phyloP scores from a whole-genome alignment of 2,797 vertebrate species.

The Valencia hispanica region DNA sequence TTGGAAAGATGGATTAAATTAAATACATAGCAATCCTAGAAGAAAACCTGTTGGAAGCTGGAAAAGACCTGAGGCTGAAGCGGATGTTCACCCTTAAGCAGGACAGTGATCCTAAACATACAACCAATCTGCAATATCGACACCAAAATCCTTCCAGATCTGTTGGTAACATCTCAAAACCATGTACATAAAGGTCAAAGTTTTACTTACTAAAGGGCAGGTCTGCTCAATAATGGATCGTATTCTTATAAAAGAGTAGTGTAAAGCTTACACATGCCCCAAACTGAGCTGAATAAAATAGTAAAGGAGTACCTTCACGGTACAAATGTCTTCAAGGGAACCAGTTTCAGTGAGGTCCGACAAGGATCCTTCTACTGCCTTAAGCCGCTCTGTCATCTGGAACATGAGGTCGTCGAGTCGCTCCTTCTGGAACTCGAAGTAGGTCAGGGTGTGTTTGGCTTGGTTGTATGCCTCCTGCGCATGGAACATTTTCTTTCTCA shows the following conservation, averaged over 20 bases:
- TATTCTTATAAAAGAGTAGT: not conserved
- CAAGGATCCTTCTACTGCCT: constrained; percentile 83
- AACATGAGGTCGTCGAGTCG: constrained; percentile 87
- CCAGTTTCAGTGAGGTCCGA: constrained; percentile 75
- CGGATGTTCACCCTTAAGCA: not conserved
- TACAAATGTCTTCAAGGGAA: constrained; percentile 84
- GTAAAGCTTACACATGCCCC: not conserved
- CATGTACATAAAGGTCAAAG: not conserved
- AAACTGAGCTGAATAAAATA: not conserved
- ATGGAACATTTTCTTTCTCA: constrained; percentile 90
- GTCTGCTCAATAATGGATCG: not conserved
- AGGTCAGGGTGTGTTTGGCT: constrained; percentile 87
- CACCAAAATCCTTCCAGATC: not conserved
- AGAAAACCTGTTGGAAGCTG: not conserved
- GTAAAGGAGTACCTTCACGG: constrained; percentile 84
- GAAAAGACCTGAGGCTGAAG: not conserved
- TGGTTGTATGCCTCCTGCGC: constrained; percentile 87
- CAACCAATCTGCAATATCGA: too few species aligned
- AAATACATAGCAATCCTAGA: not conserved
- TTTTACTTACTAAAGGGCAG: not conserved
- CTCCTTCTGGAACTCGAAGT: constrained; percentile 88
- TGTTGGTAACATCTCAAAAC: not conserved
- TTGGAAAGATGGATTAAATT: not conserved
- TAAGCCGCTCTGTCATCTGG: constrained; percentile 84
- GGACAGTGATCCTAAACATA: not conserved